Base-by-base conservation (phyloP, 2,797 vertebrate genomes). In the Odontamblyopus lacepedii region DNA sequence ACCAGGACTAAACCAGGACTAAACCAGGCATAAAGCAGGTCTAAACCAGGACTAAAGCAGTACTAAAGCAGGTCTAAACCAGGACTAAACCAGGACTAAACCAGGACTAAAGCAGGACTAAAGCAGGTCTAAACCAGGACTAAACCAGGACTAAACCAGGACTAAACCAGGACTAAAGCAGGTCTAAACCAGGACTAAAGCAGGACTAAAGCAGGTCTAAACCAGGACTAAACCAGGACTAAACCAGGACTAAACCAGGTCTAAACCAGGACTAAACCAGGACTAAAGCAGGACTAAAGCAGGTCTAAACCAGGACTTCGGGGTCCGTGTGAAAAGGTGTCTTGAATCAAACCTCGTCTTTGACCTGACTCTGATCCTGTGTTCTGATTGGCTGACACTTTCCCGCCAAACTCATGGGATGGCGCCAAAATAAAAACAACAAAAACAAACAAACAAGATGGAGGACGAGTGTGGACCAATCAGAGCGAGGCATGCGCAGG, bases 301-400 rank as follows among this genome's bases (percentile, higher is more conserved):
- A 44, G 62, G 5, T 5, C 19, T 44, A 44, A 64, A 48, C 35
- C 63, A 64, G 62, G 41, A 65, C 23, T 65, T 26, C 26, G 38
- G 23, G 11, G 4, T 9, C 63, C 2, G 44, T 66, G 63, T 66
- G 63, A 66, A 66, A 66, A 65, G 41, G 41, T 26, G 15, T 50
- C 9, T 27, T 11, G 26, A 18, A 27, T 5, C 63, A 66, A 66
- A 66, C 26, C 64, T 66, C 6, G 16, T 15, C 78, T 77, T 79
- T 65, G 59, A 44, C 75, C 88, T 83, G 73, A 0, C 80, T 90
- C 50, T 78, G 85, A 90, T 78, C 18, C 81, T 82, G 82, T 88
- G 80, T 60, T 89, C 84, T 87, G 78, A 87, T 89, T 90, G 85
- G 90, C 89, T 91, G 65, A 80, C 83, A 66, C 26, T 66, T 66